These are phyloP conservation scores for Nineta flava DNA, from an alignment of 2,888 invertebrate genomes.

Conservation along the genomic window DNA sequence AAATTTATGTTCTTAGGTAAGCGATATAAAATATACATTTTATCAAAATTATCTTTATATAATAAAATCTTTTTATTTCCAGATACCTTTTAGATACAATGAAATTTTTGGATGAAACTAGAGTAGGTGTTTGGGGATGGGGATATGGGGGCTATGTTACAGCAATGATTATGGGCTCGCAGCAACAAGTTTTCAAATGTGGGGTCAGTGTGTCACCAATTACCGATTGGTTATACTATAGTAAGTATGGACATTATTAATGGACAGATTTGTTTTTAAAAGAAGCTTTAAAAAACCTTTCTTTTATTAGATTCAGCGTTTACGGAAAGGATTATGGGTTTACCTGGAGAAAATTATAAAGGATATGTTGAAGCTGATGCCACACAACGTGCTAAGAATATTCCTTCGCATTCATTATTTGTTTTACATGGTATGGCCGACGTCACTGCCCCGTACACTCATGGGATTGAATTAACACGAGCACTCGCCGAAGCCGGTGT, in stretches of 20 bases:
- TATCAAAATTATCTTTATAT: not conserved
- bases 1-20: slow-evolving; percentile 66
- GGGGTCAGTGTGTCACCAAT: slow-evolving; percentile 90
- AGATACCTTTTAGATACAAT: slow-evolving; percentile 66
- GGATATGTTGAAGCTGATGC: slow-evolving; percentile 88
- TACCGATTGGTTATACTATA: slow-evolving; percentile 90
- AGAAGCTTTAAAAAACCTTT: not conserved
- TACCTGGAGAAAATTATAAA: slow-evolving; percentile 74
- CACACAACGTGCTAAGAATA: slow-evolving; percentile 72
- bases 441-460: slow-evolving; percentile 83
- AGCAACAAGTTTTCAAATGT: slow-evolving; percentile 74
- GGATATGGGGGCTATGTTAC: slow-evolving; percentile 93
- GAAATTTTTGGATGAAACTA: slow-evolving; percentile 70
- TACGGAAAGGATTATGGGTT: slow-evolving; percentile 84
- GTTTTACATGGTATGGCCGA: slow-evolving; percentile 89
- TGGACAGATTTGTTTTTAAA: not conserved
- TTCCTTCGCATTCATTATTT: slow-evolving; percentile 75
- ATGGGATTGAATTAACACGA: slow-evolving; percentile 77
- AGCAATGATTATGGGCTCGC: slow-evolving; percentile 76
- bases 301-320: slow-evolving; percentile 72
- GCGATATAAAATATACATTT: slow-evolving; percentile 2
- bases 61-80: slow-evolving; percentile 12
- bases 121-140: slow-evolving; percentile 93
- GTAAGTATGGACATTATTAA: slow-evolving; percentile 44
- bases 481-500: slow-evolving; percentile 77